phyloP scores from a whole-genome alignment of 1,140 invertebrate species.

The Drosophila orosa region DNA sequence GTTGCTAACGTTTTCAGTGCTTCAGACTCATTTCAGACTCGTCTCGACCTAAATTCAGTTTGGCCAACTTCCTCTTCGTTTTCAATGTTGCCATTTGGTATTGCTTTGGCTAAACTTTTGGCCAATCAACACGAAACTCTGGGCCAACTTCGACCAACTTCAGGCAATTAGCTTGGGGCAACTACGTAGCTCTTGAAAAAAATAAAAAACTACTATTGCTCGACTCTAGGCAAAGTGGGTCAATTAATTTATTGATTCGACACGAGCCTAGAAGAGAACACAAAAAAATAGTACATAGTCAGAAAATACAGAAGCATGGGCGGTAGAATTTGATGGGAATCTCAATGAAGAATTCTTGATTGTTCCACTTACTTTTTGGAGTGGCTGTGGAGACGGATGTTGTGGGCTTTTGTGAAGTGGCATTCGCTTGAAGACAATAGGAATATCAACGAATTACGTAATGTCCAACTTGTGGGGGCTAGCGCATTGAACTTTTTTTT shows the following conservation, averaged over 20 bases:
- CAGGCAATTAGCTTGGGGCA: constrained; percentile 39
- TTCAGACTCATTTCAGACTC: constrained; percentile 20
- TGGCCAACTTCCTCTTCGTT: constrained; percentile 10
- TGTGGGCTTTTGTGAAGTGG: constrained; percentile 34
- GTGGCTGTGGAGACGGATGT: constrained; percentile 32
- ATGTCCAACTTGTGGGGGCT: constrained; percentile 32
- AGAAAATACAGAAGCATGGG: constrained; percentile 1
- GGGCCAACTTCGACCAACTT: constrained; percentile 28
- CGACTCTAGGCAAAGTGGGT: constrained; percentile 42
- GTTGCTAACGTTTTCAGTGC: constrained; percentile 22
- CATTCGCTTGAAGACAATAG: constrained; percentile 31
- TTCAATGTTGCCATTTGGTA: constrained; percentile 18
- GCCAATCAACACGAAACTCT: constrained; percentile 35
- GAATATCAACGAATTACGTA: constrained; percentile 39
- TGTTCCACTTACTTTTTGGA: constrained; percentile 11
- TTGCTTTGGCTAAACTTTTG: constrained; percentile 27
- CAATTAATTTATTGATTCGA: constrained; percentile 58
- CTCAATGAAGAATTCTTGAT: constrained; percentile 10
- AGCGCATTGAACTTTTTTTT: constrained; percentile 15
- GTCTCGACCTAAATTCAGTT: constrained; percentile 36
- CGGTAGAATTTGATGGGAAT: constrained; percentile 5
- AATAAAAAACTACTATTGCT: constrained; percentile 11
- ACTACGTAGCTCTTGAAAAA: constrained; percentile 19
- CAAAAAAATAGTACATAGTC: background rate
- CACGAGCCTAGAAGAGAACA: constrained; percentile 18